Base-by-base conservation (phyloP, 2,113 vertebrate species). In the Petromus typicus region DNA sequence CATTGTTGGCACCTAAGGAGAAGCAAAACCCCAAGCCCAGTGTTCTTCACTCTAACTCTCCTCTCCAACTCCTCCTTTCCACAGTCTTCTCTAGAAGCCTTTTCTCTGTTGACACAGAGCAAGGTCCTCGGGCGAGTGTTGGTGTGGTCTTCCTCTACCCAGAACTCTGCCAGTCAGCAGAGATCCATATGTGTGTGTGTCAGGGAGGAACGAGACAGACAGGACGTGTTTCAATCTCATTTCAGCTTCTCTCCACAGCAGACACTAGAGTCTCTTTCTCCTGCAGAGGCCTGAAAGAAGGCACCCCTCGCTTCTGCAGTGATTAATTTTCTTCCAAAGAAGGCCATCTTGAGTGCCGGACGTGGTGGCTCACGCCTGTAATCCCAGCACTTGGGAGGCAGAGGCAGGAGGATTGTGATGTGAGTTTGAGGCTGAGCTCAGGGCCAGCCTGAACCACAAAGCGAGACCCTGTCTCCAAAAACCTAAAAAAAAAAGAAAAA, bases 261-360 rank as follows among this genome's bases (percentile, higher is more conserved):
- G 69, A 66, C 2, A 25, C n/a, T 43, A 18, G 40, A 48, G 54
- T 32, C 57, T 66, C 63, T 16, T 84, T 80, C 71, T 43, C 87
- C 80, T 43, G 3, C 63, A 85, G 40, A 23, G 64, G 76, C 45
- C 93, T 66, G 45, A 66, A 73, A 93, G 71, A 40, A 67, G 95
- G 88, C 81, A 82, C 45, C 64, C 12, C 45, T 89, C 23, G 23
- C 73, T 80, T 54, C 40, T 63, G 56, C 80, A 83, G 64, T 32
- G 86, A 78, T 85, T 30, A 43, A 79, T 87, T 87, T 94, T 89
- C 93, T 96, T 73, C 76, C 90, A 86, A 66, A 92, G 61, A 56
- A 37, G 4, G 2, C 37, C 85, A 37, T 59, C 69, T n/a, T 56
- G 84, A n/a, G n/a, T n/a, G n/a, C n/a, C n/a, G n/a, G n/a, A n/a